Evolutionary conservation across 2,113 vertebrate species (phyloP).

Genomic region (Nycticebus coucang): DNA sequence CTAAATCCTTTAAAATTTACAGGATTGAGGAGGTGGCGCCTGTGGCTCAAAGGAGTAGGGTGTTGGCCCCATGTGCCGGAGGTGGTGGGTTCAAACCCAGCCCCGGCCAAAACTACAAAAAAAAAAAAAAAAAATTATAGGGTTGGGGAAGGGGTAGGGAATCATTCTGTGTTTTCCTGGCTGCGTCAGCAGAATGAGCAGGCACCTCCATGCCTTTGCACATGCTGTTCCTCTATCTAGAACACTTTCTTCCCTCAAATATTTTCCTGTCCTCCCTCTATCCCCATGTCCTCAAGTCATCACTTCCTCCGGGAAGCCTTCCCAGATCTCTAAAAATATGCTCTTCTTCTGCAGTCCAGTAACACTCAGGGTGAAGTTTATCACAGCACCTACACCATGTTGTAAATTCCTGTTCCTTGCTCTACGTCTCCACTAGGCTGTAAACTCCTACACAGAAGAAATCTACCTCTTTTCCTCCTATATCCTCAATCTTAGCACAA

Average conservation of each 20-base stretch:
- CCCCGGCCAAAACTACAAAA: no score
- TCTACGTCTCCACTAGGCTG: neutral
- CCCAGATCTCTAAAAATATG: neutral
- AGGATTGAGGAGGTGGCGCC: neutral
- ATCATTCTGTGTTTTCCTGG: neutral
- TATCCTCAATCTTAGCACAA: neutral
- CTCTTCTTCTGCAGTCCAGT: neutral
- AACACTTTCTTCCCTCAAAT: neutral
- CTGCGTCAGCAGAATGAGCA: neutral
- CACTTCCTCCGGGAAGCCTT: slow-evolving; percentile 18
- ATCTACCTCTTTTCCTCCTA: neutral
- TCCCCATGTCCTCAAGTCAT: neutral
- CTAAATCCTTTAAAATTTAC: neutral
- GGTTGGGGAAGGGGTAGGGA: neutral
- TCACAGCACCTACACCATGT: neutral
- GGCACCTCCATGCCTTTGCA: neutral
- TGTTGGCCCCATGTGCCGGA: no score
- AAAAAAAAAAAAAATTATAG: neutral
- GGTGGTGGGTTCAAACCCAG: no score
- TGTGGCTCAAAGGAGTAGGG: no score
- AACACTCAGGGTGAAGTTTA: neutral
- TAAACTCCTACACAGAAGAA: neutral
- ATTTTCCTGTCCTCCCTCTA: neutral
- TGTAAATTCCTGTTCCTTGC: neutral
- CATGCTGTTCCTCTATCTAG: neutral